Base-by-base conservation (phyloP, 2,113 vertebrate species). In the Theropithecus gelada region DNA sequence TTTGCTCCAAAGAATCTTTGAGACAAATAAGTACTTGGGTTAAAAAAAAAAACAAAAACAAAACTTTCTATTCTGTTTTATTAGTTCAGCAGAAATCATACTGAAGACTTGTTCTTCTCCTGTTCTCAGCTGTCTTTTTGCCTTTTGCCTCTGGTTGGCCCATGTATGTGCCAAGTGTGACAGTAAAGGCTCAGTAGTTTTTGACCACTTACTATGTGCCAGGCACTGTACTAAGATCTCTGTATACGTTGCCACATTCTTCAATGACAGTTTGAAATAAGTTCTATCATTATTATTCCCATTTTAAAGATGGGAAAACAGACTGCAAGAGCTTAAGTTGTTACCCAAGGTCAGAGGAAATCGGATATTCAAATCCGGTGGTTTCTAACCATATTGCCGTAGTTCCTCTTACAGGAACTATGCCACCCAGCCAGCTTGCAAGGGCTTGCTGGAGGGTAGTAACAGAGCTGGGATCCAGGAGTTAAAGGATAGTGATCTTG, bases 231-330 rank as follows among this genome's bases (percentile, higher is more conserved):
- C 50, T n/a, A 20, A 30, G 52, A 10, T 72, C 57, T 59, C 45
- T 55, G 11, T 38, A 8, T 38, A 38, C 2, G 22, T 52, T 55
- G 55, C 32, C 82, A 76, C 27, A 70, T 35, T 32, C 73, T 38
- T 68, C n/a, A 38, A 8, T 14, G 22, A 25, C 61, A 79, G 38
- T 95, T 85, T 79, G 78, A 45, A 85, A 48, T 86, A 22, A 13
- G 25, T 88, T 84, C 72, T 72, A 0, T 64, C 22, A 16, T 78
- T 35, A n/a, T 66, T 70, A 17, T 57, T 4, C 17, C 43, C 30
- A 48, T 66, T 88, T 88, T 45, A 89, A 91, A 86, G 40, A 45
- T 13, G 25, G 87, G 57, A 50, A 93, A 64, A 78, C n/a, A 91
- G 64, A 75, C 30, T 8, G 11, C 25, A 45, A 88, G 75, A 70